Evolutionary conservation across 1,140 invertebrate species (phyloP).

Genomic region (Latrodectus geometricus): DNA sequence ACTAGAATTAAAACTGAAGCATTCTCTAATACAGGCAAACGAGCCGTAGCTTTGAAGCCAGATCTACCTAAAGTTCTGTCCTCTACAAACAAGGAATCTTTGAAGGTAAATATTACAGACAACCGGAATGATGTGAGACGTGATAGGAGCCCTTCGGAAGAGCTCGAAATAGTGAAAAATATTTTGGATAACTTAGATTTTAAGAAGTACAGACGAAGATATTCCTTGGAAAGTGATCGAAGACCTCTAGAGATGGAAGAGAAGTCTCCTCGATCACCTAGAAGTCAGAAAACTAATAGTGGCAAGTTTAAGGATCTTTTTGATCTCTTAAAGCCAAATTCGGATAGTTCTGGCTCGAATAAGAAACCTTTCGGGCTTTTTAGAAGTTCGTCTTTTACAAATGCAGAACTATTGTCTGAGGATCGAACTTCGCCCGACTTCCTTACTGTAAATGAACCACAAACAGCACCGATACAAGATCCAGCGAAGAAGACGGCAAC

Average conservation of each 20-base stretch:
- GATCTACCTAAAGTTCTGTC: conserved; percentile 17
- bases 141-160: conserved; percentile 46
- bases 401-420: not conserved
- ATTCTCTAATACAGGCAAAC: not conserved
- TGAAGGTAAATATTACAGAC: not conserved
- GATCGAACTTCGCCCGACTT: not conserved
- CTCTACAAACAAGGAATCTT: conserved; percentile 1
- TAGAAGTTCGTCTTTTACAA: conserved; percentile 40
- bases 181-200: conserved; percentile 53
- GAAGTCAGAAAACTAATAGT: conserved; percentile 21
- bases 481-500: conserved; percentile 16
- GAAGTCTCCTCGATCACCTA: conserved; percentile 30
- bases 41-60: conserved; percentile 21
- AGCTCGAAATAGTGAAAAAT: conserved; percentile 47
- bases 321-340: conserved; percentile 31
- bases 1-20: not conserved
- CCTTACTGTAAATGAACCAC: not conserved
- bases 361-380: conserved; percentile 13
- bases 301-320: conserved; percentile 37
- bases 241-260: conserved; percentile 25
- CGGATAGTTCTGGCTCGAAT: conserved; percentile 4
- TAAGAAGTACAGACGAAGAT: conserved; percentile 40
- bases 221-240: conserved; percentile 21
- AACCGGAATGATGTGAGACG: not conserved
- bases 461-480: not conserved